These are phyloP conservation scores for Apamea monoglypha DNA, from an alignment of 2,888 invertebrate genomes.

Conservation along the genomic window DNA sequence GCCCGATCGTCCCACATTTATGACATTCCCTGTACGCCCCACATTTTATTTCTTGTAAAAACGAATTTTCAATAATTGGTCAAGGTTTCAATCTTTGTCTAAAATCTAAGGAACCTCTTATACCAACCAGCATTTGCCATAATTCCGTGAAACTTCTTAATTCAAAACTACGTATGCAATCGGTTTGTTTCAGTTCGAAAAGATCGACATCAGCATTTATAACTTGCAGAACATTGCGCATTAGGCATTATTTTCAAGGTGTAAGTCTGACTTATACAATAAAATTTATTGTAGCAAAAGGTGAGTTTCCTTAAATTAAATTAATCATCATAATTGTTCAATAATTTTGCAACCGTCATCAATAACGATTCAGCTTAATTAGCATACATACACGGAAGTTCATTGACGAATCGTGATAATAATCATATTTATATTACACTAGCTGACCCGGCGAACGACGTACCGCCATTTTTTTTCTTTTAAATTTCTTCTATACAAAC, in stretches of 20 bases:
- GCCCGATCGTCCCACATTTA: background rate
- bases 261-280: background rate
- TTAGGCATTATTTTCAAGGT: conserved; percentile 10
- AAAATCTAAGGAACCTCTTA: background rate
- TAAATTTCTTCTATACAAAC: no score
- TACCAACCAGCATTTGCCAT: background rate
- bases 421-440: no score
- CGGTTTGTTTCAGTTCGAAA: background rate
- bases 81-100: background rate
- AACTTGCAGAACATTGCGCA: background rate
- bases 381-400: background rate
- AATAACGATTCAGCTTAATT: background rate
- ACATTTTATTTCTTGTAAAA: background rate
- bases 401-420: no score
- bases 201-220: background rate
- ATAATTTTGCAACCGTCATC: background rate
- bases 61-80: background rate
- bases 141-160: background rate
- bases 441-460: no score
- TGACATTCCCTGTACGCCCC: background rate
- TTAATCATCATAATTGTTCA: background rate
- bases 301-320: background rate
- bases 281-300: background rate
- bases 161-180: background rate
- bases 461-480: no score